These are phyloP conservation scores for Unio pictorum DNA, from an alignment of 2,888 invertebrate species.

Conservation along the genomic window DNA sequence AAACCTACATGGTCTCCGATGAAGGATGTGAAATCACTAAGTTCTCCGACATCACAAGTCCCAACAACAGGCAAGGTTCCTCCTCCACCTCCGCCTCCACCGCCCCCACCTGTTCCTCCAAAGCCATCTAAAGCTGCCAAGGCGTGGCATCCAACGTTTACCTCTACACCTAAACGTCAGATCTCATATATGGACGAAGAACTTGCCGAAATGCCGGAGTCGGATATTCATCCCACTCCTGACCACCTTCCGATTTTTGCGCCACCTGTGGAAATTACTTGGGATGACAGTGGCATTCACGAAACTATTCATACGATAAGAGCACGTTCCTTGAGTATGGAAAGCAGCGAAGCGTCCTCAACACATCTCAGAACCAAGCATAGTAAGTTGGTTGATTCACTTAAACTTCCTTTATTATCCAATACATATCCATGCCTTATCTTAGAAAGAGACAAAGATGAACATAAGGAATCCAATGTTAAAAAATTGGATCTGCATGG, in stretches of 20 bases:
- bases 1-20: constrained; percentile 13
- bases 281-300: constrained; percentile 10
- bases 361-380: no score
- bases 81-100: constrained; percentile 19
- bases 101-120: constrained; percentile 36
- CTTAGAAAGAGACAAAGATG: no score
- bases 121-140: constrained; percentile 16
- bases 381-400: no score
- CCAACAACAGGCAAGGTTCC: not conserved
- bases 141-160: constrained; percentile 7
- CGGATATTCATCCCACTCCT: constrained; percentile 19
- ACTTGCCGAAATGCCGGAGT: constrained; percentile 15
- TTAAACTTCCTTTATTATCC: no score
- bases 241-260: constrained; percentile 51
- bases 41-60: no score
- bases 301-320: not conserved
- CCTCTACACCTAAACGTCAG: not conserved
- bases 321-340: no score
- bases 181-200: constrained; percentile 18
- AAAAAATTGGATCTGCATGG: no score
- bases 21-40: constrained; percentile 4
- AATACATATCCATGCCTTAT: no score
- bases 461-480: no score
- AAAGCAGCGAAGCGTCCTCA: no score
- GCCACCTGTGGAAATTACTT: constrained; percentile 46